Evolutionary conservation across 2,797 vertebrate species (phyloP).

Genomic region (Centroberyx gerrardi): DNA sequence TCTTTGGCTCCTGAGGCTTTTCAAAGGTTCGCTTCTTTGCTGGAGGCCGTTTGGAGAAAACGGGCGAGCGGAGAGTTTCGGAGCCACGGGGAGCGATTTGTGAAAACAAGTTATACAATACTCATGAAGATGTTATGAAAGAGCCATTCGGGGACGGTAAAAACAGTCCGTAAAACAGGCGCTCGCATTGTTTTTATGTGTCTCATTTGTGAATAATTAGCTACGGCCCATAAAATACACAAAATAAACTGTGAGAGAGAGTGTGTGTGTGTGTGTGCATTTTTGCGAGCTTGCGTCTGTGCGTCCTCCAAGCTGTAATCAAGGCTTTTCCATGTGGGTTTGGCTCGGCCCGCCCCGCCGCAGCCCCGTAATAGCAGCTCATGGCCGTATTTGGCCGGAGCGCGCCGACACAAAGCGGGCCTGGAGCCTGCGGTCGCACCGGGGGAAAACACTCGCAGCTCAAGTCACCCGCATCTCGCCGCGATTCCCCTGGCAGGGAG

Average conservation of each 20-base stretch:
- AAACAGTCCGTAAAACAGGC: background rate
- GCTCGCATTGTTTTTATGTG: background rate
- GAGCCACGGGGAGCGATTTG: background rate
- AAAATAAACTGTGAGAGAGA: background rate
- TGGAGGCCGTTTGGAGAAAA: background rate
- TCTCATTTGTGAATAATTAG: background rate
- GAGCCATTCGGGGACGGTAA: background rate
- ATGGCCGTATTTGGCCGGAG: background rate
- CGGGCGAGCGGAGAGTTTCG: background rate
- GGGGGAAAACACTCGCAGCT: background rate
- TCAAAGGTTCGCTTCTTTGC: background rate
- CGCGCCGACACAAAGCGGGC: background rate
- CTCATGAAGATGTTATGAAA: background rate
- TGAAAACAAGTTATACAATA: background rate
- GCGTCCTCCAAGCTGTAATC: conserved; percentile 14
- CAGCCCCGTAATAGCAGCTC: conserved; percentile 12
- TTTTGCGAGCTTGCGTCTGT: conserved; percentile 10
- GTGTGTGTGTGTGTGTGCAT: conserved; percentile 11
- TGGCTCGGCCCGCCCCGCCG: background rate
- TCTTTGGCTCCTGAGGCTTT: background rate
- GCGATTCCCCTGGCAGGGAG: background rate
- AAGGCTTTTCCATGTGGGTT: conserved; percentile 19
- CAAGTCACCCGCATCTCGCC: background rate
- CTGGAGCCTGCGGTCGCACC: conserved; percentile 9
- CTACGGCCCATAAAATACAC: background rate